Evolutionary conservation across 2,797 vertebrate species (phyloP), one percentile per base, ranked within the genome.

Genomic region (Galago senegalensis): DNA sequence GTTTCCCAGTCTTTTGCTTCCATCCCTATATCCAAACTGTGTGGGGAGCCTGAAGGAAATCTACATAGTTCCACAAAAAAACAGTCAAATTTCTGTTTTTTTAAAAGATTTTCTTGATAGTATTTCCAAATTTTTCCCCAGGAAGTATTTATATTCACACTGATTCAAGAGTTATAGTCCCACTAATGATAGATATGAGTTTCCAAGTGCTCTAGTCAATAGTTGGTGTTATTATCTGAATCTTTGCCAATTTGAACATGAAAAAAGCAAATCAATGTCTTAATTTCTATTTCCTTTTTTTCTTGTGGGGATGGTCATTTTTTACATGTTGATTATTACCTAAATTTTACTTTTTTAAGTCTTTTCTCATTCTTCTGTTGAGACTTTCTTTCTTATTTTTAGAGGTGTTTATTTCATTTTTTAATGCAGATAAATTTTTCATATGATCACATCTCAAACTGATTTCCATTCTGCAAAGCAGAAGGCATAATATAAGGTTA

Each of bases 331-430:
- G 4, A 75, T 63, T 84, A 10, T 14, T 21, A 53, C 37, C 69
- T 89, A 49, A 49, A 69, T 91, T 95, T 93, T n/a, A 93, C n/a
- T 73, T 16, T 18, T 37, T 81, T 69, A 76, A 49, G 13, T 23
- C 25, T 92, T 94, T 89, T 40, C 16, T 10, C 23, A 56, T 84
- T 75, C n/a, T 70, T 61, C 29, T 61, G 9, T 86, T 82, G 14
- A 40, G 16, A 65, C 82, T 80, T 73, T 61, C 34, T 86, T 53
- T 31, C 25, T 86, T 61, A 85, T 76, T 60, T 67, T 80, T 63
- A 80, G 40, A 84, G 21, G 9, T 31, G 81, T 72, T 49, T 77
- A 46, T 40, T n/a, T 10, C 37, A 7, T 16, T 76, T 82, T 73
- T 85, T 43, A 21, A 86, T 87, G 40, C 29, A 72, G 21, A 43